Base-by-base conservation (phyloP, 2,797 vertebrate species). In the Halcyon leucocephala region DNA sequence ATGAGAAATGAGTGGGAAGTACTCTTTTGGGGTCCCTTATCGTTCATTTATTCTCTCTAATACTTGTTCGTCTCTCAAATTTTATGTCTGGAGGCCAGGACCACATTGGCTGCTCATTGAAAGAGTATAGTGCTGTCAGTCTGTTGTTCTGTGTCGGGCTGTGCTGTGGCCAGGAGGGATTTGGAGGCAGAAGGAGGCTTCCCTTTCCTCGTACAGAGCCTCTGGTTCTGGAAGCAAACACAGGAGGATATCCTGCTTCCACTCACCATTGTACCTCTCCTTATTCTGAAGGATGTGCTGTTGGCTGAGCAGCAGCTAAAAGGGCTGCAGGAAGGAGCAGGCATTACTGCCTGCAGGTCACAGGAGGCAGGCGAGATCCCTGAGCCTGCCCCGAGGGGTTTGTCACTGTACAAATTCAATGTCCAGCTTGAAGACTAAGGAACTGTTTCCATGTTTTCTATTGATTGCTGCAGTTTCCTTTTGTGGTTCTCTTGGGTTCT, bases 161-260 rank as follows among this genome's bases (percentile, higher is more conserved):
- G 48, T 49, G 42, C 44, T 51, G 13, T 67, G 64, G 19, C 22
- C 29, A 55, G 70, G 20, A 74, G 57, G 33, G 15, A 4, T 74
- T 69, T 79, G 65, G 25, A 86, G 44, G 61, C 28, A 42, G 0
- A 0, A 46, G 51, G 51, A 70, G 12, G 18, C 22, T 86, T 92
- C 49, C 25, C 11, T 66, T 93, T 62, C 67, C 64, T 78, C 60
- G 28, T 13, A 33, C 21, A 79, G 58, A 76, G 25, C 60, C 19
- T 9, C 42, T 83, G 57, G 12, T 19, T 86, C 58, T 73, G 72
- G 48, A 92, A 69, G 25, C 22, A 82, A 58, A 57, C 8, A 3
- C 31, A 70, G 76, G 29, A 79, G 88, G 81, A 96, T 92, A 87
- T 96, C 83, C 77, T 66, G 77, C 78, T 89, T 82, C 66, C 60